Evolutionary conservation across 2,888 invertebrate species (phyloP), one percentile per base, ranked within the genome.

Genomic region (Glaucopsyche alexis): DNA sequence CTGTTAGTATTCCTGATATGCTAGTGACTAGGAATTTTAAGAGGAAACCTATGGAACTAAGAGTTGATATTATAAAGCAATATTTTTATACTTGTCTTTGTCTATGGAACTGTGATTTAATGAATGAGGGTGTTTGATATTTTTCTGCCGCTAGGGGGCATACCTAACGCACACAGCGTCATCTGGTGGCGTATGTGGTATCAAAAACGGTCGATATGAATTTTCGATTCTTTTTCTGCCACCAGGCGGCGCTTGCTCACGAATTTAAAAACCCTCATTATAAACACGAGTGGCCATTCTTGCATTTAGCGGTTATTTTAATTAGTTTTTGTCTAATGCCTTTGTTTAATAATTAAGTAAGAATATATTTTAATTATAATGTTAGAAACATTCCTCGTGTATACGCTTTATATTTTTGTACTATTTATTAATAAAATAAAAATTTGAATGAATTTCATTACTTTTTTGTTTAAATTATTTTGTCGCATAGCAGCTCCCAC

Each of bases 371-470:
- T 49, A 66, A 66, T 19, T 47, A 8, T 29, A 60, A 47, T 45
- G 67, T 67, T 67, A 19, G 3, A 29, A 49, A 16, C 47, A 69
- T 69, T 69, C 69, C 45, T 13, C 29, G 45, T 47, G 69, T 47
- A 14, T 49, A 13, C 16, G 49, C 49, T 67, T 45, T 45, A 69
- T 69, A 69, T 49, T 69, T 69, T 69, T 69, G 16, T 49, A 69
- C 60, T 60, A 66, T 66, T 66, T 66, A 66, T 66, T 42, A 66
- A 42, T 66, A 66, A 66, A 66, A 42, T 66, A 19, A 66, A 66
- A 66, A 9, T 7, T 0, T 42, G n/a, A 14, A 55, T 16, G 7
- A n/a, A 19, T 16, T 55, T 16, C 55, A 9, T 55, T 4, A 8
- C 55, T 16, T 55, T 55, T 16, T 8, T 4, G 6, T 55, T 16